Conservation (phyloP, 2,113 vertebrate genomes). For the Ceratotherium simum region DNA sequence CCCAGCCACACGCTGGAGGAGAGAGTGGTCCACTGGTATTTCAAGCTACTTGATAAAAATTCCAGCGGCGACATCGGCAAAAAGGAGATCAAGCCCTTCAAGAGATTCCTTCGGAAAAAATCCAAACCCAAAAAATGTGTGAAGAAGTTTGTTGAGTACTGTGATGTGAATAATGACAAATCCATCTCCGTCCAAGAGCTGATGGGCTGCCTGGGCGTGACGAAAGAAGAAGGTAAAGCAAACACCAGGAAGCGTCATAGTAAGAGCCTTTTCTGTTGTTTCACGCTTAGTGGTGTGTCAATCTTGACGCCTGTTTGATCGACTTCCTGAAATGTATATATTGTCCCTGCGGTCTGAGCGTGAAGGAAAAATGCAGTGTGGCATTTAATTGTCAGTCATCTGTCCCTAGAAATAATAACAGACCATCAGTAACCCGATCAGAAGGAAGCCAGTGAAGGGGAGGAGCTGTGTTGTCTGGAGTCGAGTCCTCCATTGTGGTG, state of each 20-base stretch:
- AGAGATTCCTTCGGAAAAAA: slow-evolving; percentile 96
- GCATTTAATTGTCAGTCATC: rapidly evolving
- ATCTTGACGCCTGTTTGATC: rapidly evolving
- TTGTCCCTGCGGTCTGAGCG: rapidly evolving
- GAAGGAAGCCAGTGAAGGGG: rapidly evolving
- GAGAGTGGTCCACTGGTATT: slow-evolving; percentile 98
- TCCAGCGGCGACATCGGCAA: slow-evolving; percentile 96
- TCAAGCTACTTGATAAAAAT: slow-evolving; percentile 96
- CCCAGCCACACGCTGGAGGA: slow-evolving; percentile 98
- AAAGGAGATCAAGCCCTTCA: slow-evolving; percentile 98
- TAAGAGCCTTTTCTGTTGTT: slow-evolving; percentile 72
- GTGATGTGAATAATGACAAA: slow-evolving; percentile 95
- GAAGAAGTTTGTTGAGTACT: slow-evolving; percentile 98
- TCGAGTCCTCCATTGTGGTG: rapidly evolving
- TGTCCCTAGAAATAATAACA: rapidly evolving
- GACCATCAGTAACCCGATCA: rapidly evolving
- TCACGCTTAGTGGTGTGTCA: rapidly evolving
- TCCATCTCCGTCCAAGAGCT: slow-evolving; percentile 95
- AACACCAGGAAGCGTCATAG: slow-evolving; percentile 84
- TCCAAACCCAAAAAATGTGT: slow-evolving; percentile 98
- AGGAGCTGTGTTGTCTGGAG: rapidly evolving
- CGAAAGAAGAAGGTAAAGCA: slow-evolving; percentile 92
- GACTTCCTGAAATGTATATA: rapidly evolving
- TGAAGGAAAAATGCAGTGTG: rapidly evolving
- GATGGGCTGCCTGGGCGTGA: slow-evolving; percentile 96